A percentile compares a stretch with the other conserved stretches of the same genome.
phyloP scores from a whole-genome alignment of 2,797 vertebrate genomes.

The Peromyscus aztecus region DNA sequence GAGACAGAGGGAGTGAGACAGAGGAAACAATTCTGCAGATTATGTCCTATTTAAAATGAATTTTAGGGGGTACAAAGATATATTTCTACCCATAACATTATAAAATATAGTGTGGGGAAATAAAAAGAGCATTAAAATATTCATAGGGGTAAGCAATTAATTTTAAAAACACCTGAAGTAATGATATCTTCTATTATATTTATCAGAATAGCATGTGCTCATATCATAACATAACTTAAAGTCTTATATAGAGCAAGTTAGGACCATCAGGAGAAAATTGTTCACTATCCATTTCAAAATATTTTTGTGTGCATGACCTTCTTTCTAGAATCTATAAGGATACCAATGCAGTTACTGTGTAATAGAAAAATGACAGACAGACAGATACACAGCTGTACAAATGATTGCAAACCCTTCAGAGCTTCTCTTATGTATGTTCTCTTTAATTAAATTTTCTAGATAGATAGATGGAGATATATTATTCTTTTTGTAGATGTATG shows the following conservation, averaged over 20 bases:
- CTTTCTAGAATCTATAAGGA: not conserved
- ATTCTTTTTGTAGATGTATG: not conserved
- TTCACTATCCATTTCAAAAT: slow-evolving; percentile 8
- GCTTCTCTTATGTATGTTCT: not conserved
- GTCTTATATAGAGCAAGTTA: not conserved
- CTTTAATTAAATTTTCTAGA: not conserved
- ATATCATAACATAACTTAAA: not conserved
- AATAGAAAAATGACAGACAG: not conserved
- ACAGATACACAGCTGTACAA: not conserved
- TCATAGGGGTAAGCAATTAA: slow-evolving; percentile 29
- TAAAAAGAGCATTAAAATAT: not conserved
- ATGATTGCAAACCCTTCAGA: not conserved
- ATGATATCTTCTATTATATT: not conserved
- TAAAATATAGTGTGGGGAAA: not conserved
- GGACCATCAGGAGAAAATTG: not conserved
- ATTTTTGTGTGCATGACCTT: not conserved
- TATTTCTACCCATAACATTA: slow-evolving; percentile 26
- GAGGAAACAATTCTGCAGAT: slow-evolving; percentile 1
- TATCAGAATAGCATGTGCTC: not conserved
- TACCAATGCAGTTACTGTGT: not conserved
- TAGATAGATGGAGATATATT: not conserved
- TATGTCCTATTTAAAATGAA: slow-evolving; percentile 17
- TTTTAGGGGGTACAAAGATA: not conserved
- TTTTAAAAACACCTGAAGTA: not conserved
- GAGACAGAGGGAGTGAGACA: not conserved